Conservation (phyloP, 2,797 vertebrate species). For the Coluber constrictor region DNA sequence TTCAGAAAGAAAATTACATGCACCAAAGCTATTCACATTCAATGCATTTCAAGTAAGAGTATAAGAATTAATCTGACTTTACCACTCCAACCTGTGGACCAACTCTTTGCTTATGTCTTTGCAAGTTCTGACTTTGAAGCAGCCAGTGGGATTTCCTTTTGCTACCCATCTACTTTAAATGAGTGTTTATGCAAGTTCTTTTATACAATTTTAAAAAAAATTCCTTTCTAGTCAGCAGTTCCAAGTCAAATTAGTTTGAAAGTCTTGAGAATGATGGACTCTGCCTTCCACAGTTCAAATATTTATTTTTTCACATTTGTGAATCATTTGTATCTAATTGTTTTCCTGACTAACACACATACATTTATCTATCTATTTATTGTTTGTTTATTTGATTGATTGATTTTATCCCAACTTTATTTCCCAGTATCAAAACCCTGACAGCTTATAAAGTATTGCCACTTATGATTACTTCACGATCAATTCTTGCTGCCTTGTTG, state of each 20-base stretch:
- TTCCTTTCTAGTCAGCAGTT: conserved; percentile 54
- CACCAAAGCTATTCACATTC: conserved; percentile 10
- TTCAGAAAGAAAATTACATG: conserved; percentile 35
- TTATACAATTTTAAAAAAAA: background rate
- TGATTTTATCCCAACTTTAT: too few species aligned
- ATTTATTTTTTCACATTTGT: conserved; percentile 26
- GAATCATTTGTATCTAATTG: conserved; percentile 46
- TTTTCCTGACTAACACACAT: conserved; percentile 32
- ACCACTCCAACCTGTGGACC: background rate
- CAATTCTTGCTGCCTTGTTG: background rate
- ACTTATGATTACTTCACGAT: background rate
- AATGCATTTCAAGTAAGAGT: conserved; percentile 32
- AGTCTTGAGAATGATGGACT: conserved; percentile 30
- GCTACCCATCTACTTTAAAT: background rate
- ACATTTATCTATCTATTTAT: background rate
- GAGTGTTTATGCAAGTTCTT: conserved; percentile 33
- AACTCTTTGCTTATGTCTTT: background rate
- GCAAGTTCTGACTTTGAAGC: conserved; percentile 28
- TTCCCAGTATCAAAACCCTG: background rate
- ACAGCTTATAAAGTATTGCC: background rate
- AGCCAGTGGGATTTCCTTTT: conserved; percentile 27
- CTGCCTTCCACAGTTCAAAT: conserved; percentile 23
- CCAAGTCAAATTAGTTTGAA: conserved; percentile 44
- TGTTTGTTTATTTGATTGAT: background rate
- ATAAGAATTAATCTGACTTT: conserved; percentile 20